Percentiles rank a stretch among this genome's conserved stretches.
Conservation (phyloP, 2,888 invertebrate genomes). For the Auanema freiburgensis region DNA sequence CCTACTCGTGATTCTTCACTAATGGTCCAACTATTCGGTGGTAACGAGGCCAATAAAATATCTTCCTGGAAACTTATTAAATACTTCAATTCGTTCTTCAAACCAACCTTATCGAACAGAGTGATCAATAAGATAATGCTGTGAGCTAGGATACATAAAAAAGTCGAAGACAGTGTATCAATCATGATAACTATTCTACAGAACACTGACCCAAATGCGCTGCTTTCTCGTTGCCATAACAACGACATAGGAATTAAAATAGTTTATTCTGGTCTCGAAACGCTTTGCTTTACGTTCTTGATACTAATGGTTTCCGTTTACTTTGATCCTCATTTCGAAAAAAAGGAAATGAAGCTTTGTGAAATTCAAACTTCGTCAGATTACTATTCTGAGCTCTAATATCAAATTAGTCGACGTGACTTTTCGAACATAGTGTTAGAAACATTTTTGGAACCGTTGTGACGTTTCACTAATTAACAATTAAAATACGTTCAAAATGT, state of each 20-base stretch:
- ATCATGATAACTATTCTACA: conserved; percentile 1
- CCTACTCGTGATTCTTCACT: conserved; percentile 38
- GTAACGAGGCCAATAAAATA: conserved; percentile 32
- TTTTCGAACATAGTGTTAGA: no score
- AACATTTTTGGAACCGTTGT: no score
- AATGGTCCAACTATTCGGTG: conserved; percentile 20
- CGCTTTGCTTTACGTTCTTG: not conserved
- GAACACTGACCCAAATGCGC: no score
- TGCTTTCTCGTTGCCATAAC: not conserved
- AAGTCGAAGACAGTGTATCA: conserved; percentile 72
- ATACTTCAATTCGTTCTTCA: not conserved
- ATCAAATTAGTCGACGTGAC: no score
- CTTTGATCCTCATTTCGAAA: not conserved
- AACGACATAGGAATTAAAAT: not conserved
- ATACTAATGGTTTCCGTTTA: not conserved
- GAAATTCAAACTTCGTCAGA: conserved; percentile 4
- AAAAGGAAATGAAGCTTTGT: not conserved
- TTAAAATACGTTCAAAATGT: no score
- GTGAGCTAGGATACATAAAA: conserved; percentile 76
- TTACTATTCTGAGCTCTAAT: not conserved
- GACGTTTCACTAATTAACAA: no score
- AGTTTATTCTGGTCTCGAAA: conserved; percentile 8
- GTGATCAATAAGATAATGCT: conserved; percentile 74
- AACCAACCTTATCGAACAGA: conserved; percentile 72
- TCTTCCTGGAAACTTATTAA: conserved; percentile 27